Base-by-base conservation (phyloP, 2,797 vertebrate species). In the Anniella stebbinsi region DNA sequence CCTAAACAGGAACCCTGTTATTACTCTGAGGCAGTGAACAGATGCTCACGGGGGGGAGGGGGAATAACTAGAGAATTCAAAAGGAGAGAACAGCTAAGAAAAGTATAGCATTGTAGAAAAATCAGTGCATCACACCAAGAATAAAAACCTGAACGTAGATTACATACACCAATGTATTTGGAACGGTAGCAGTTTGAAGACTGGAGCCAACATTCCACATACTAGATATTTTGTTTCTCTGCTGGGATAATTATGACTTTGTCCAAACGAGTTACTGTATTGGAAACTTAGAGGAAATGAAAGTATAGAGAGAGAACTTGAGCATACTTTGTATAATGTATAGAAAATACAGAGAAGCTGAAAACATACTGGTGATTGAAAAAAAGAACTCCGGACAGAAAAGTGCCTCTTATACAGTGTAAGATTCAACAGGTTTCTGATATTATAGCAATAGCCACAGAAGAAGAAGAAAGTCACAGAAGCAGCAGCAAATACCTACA, bases 251-350 rank as follows among this genome's bases (percentile, higher is more conserved):
- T 95, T 92, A 84, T 38, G 78, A 92, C 78, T 90, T 91, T 94
- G 88, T n/a, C 33, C 87, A 94, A 96, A 96, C 93, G 88, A 95
- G 85, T 87, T 93, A 85, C 88, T 94, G 73, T 93, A 90, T 92
- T 66, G 88, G 90, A 86, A 41, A 84, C 60, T 93, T 95, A 84
- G 87, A 91, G 82, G 48, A 23, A 77, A 70, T 45, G 51, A 84
- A 87, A 84, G 10, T 60, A 77, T 48, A 87, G 72, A 45, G 28
- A 45, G 28, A 38, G 73, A 51, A 15, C 10, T 18, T 78, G 28
- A 69, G 66, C 33, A 76, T 28, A 60, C 23, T 60, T 87, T 45
- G 30, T 36, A 13, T 63, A 80, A 63, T 81, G 3, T 77, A 81
- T 41, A 72, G 81, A 57, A 92, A 88, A 76, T 0, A 91, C 36